Evolutionary conservation across 2,797 vertebrate genomes (phyloP).

Genomic region (Xiphophorus birchmanni): DNA sequence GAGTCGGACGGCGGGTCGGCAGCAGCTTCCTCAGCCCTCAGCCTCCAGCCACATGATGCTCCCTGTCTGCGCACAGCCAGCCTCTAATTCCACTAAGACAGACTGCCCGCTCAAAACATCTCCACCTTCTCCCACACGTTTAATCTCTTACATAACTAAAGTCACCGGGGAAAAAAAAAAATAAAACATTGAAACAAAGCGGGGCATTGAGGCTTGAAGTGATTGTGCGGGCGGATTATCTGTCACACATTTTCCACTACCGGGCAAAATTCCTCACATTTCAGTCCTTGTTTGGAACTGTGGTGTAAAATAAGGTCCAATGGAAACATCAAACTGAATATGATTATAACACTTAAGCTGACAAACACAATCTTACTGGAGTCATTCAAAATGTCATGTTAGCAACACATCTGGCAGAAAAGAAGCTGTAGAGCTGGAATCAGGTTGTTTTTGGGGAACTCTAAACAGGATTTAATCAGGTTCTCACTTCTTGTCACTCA

Average conservation of each 20-base stretch:
- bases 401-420: not conserved
- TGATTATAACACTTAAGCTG: not conserved
- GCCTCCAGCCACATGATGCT: constrained; percentile 66
- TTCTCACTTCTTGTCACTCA: not conserved
- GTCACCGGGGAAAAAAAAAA: not conserved
- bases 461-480: not conserved
- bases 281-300: not conserved
- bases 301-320: not conserved
- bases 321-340: not conserved
- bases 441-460: not conserved
- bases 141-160: constrained; percentile 71
- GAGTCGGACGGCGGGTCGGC: constrained; percentile 17
- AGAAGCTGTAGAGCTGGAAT: not conserved
- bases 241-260: not conserved
- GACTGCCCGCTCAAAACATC: constrained; percentile 67
- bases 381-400: no score
- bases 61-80: constrained; percentile 40
- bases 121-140: constrained; percentile 69
- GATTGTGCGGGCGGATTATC: constrained; percentile 6
- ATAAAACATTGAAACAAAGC: constrained; percentile 1
- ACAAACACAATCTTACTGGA: not conserved
- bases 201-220: not conserved
- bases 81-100: constrained; percentile 39
- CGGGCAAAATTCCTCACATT: not conserved
- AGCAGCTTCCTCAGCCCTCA: constrained; percentile 38